Percentiles rank a stretch among this genome's conserved stretches.
These are phyloP conservation scores for Serrognathus titanus DNA, from an alignment of 2,888 invertebrate genomes.

Conservation along the genomic window DNA sequence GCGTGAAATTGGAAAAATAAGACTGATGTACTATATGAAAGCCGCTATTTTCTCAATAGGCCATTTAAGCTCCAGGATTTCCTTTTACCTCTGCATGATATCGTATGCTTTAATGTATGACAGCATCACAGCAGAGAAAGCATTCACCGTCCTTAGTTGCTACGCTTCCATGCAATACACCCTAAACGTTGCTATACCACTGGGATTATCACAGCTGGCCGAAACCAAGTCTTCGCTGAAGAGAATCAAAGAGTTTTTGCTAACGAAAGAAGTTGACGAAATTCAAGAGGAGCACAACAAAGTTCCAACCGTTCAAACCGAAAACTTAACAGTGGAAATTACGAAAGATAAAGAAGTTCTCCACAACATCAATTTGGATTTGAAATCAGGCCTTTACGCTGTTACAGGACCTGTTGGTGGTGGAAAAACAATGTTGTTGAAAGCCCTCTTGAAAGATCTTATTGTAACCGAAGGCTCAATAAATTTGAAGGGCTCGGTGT, in stretches of 20 bases:
- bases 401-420: constrained; percentile 29
- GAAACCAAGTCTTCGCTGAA: constrained; percentile 72
- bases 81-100: constrained; percentile 38
- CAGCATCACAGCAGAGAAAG: constrained; percentile 73
- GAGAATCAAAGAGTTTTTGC: constrained; percentile 49
- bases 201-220: constrained; percentile 74
- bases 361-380: constrained; percentile 9
- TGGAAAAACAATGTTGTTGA: constrained; percentile 55
- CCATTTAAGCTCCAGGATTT: constrained; percentile 35
- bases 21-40: constrained; percentile 36
- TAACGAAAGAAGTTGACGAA: constrained; percentile 9
- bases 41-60: constrained; percentile 34
- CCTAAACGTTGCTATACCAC: constrained; percentile 86
- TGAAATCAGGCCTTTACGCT: constrained; percentile 10
- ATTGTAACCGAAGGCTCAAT: constrained; percentile 59
- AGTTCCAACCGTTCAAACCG: not conserved
- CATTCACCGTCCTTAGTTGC: constrained; percentile 85
- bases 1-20: constrained; percentile 60
- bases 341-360: constrained; percentile 7
- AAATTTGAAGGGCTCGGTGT: constrained; percentile 57
- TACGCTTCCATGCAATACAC: constrained; percentile 81
- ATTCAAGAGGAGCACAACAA: not conserved
- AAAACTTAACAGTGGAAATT: constrained; percentile 6
- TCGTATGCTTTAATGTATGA: constrained; percentile 55
- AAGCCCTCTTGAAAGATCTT: constrained; percentile 64